Evolutionary conservation across 2,113 vertebrate genomes (phyloP).

Genomic region (Gracilinanus agilis): DNA sequence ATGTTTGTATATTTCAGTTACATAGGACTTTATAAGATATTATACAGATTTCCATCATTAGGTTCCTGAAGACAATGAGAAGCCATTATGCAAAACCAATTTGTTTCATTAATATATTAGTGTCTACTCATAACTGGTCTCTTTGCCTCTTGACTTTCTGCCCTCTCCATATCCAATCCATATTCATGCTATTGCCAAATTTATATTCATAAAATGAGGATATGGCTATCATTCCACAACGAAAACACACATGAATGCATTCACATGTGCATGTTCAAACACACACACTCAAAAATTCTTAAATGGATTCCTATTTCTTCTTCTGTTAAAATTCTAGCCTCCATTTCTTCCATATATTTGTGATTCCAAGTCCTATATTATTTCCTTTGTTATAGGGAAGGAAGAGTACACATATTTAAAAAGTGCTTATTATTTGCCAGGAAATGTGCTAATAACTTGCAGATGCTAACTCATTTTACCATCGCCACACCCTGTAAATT

Average conservation of each 20-base stretch:
- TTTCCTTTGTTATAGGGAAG: not conserved
- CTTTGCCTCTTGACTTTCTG: not conserved
- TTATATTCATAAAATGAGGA: not conserved
- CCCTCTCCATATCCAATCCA: not conserved
- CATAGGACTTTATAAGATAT: not conserved
- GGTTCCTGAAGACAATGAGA: not conserved
- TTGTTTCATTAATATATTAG: not conserved
- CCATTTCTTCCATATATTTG: not conserved
- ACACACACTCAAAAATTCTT: not conserved
- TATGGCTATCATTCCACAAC: not conserved
- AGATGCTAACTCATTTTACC: too few relatives aligned
- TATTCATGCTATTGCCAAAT: not conserved
- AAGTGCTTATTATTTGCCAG: not conserved
- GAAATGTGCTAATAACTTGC: too few relatives aligned
- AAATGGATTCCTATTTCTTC: not conserved
- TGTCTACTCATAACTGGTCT: not conserved
- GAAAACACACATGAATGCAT: too few relatives aligned
- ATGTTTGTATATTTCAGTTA: not conserved
- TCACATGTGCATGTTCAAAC: too few relatives aligned
- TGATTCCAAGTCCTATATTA: not conserved
- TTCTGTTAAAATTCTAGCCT: not conserved
- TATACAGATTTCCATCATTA: not conserved
- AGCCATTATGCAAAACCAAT: not conserved
- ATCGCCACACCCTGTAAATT: too few relatives aligned
- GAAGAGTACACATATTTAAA: not conserved